Percentiles rank a stretch among this genome's conserved stretches.
Evolutionary conservation across 2,888 invertebrate species (phyloP).

Genomic region (Pyrrhosoma nymphula): DNA sequence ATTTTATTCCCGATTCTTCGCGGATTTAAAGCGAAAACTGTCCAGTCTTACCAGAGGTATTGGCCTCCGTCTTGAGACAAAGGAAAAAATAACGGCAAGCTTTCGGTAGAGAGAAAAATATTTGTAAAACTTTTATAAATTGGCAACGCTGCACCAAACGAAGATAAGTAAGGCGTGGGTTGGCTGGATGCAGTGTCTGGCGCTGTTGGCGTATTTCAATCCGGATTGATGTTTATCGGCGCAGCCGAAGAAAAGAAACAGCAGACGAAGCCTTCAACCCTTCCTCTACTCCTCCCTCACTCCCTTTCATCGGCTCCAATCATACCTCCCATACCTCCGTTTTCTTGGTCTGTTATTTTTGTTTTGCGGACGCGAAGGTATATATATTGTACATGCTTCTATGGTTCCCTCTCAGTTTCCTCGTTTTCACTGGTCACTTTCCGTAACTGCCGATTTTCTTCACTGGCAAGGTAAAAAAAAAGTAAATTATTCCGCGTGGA

Average conservation of each 20-base stretch:
- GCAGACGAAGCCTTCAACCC: not conserved
- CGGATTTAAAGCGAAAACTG: no score
- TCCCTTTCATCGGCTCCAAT: not conserved
- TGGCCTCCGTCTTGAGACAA: no score
- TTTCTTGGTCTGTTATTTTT: not conserved
- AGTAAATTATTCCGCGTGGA: not conserved
- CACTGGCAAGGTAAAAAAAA: not conserved
- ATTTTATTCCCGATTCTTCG: no score
- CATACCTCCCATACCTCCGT: not conserved
- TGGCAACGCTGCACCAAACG: not conserved
- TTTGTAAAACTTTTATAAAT: not conserved
- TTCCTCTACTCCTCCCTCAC: not conserved
- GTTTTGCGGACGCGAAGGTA: not conserved
- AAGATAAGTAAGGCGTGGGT: not conserved
- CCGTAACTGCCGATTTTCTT: not conserved
- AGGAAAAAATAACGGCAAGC: no score
- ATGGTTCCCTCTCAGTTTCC: not conserved
- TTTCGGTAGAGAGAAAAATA: no score
- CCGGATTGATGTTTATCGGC: not conserved
- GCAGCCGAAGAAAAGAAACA: not conserved
- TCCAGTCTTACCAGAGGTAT: no score
- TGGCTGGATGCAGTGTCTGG: not conserved
- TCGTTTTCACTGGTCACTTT: not conserved
- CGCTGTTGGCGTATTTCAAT: slow-evolving; percentile 26
- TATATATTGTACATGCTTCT: not conserved